Evolutionary conservation across 2,797 vertebrate genomes (phyloP).

Genomic region (Rhinatrema bivittatum): DNA sequence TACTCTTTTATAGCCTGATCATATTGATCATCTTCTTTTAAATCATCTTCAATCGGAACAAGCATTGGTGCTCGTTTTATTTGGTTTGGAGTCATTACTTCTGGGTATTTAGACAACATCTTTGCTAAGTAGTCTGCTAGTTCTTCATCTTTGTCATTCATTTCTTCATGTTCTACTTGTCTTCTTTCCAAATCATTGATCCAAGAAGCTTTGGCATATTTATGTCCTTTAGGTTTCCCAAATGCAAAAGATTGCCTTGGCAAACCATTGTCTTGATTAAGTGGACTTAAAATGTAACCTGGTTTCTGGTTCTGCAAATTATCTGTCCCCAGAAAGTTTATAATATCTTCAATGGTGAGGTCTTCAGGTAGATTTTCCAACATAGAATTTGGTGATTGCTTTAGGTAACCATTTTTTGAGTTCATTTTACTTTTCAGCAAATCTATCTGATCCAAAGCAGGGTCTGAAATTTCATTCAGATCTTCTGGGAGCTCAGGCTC

Average conservation of each 20-base stretch:
- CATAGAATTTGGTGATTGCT: slow-evolving; percentile 42
- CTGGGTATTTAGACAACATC: slow-evolving; percentile 73
- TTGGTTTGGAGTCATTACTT: slow-evolving; percentile 48
- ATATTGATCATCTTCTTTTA: slow-evolving; percentile 50
- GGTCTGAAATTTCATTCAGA: slow-evolving; percentile 41
- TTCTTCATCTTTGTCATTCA: slow-evolving; percentile 69
- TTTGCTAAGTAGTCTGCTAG: slow-evolving; percentile 76
- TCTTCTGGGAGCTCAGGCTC: slow-evolving; percentile 48
- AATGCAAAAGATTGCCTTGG: slow-evolving; percentile 52
- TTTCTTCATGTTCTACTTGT: slow-evolving; percentile 65
- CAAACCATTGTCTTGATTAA: slow-evolving; percentile 55
- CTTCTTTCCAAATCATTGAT: slow-evolving; percentile 59
- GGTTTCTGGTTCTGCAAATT: slow-evolving; percentile 58
- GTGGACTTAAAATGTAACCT: slow-evolving; percentile 55
- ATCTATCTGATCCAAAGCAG: slow-evolving; percentile 44
- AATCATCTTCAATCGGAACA: slow-evolving; percentile 50
- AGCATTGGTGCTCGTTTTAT: slow-evolving; percentile 60
- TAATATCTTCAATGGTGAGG: slow-evolving; percentile 78
- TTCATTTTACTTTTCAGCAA: slow-evolving; percentile 54
- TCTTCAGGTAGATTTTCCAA: slow-evolving; percentile 63
- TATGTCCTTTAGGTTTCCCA: slow-evolving; percentile 50
- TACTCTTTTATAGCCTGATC: slow-evolving; percentile 70
- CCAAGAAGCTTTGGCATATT: slow-evolving; percentile 45
- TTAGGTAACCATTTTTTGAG: slow-evolving; percentile 59
- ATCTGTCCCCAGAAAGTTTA: slow-evolving; percentile 73